Evolutionary conservation across 2,888 invertebrate genomes (phyloP).

Genomic region (Cheilosia vernalis): DNA sequence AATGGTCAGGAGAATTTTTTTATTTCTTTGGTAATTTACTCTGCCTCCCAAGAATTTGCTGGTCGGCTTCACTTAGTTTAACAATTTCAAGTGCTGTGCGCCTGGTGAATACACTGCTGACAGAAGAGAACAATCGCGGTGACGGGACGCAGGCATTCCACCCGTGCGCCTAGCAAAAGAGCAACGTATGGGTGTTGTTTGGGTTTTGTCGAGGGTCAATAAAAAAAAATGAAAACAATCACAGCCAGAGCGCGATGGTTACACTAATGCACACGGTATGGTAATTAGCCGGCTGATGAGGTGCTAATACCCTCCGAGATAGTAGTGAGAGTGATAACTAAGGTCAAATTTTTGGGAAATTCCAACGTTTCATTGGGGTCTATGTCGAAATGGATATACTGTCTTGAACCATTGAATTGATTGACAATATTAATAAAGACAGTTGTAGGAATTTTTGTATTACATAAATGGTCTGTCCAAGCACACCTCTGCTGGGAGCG

Average conservation of each 20-base stretch:
- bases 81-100: constrained; percentile 45
- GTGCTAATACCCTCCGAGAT: constrained; percentile 49
- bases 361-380: constrained; percentile 9
- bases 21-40: constrained; percentile 24
- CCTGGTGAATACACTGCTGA: constrained; percentile 1
- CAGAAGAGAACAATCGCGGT: constrained; percentile 8
- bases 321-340: constrained; percentile 26
- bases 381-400: constrained; percentile 25
- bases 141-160: constrained; percentile 25
- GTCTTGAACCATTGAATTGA: constrained; percentile 23
- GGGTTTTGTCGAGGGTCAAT: constrained; percentile 70
- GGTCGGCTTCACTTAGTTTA: constrained; percentile 50
- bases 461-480: neutral
- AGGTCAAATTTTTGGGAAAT: constrained; percentile 53
- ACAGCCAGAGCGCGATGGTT: constrained; percentile 24
- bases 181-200: constrained; percentile 1
- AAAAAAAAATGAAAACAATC: neutral
- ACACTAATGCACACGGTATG: constrained; percentile 35
- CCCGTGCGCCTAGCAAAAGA: constrained; percentile 22
- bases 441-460: constrained; percentile 10
- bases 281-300: constrained; percentile 54
- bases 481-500: neutral
- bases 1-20: constrained; percentile 59
- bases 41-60: constrained; percentile 56
- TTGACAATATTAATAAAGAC: constrained; percentile 19